These are phyloP conservation scores for Turnix velox DNA, from an alignment of 2,113 vertebrate genomes.

Conservation along the genomic window DNA sequence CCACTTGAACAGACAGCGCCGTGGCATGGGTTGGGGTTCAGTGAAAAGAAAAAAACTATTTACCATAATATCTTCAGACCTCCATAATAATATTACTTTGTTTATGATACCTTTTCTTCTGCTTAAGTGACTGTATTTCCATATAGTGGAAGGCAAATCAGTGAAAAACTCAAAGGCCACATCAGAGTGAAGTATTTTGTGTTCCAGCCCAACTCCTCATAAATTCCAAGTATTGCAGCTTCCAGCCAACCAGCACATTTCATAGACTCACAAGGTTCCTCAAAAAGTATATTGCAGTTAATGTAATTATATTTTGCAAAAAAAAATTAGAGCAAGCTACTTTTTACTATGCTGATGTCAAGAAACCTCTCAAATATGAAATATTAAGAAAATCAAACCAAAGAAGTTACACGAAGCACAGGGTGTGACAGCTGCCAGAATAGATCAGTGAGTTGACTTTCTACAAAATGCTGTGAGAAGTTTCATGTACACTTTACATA, in stretches of 20 bases:
- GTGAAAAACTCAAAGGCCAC: background rate
- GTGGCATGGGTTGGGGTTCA: background rate
- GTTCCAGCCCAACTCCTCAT: background rate
- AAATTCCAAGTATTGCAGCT: background rate
- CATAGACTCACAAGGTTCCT: background rate
- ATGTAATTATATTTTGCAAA: background rate
- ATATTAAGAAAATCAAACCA: background rate
- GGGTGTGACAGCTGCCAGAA: background rate
- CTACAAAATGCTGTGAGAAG: background rate
- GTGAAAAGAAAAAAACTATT: background rate
- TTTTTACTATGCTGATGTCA: background rate
- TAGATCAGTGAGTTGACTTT: background rate
- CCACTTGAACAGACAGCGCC: background rate
- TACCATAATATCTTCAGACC: background rate
- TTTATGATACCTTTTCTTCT: background rate
- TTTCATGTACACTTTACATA: background rate
- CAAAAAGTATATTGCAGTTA: background rate
- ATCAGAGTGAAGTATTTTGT: background rate
- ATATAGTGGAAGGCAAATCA: background rate
- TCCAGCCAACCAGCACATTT: background rate
- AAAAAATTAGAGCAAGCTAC: background rate
- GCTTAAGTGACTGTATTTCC: background rate
- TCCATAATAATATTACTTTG: background rate
- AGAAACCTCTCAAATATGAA: background rate
- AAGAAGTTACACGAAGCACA: background rate